Evolutionary conservation across 2,797 vertebrate species (phyloP).

Genomic region (Gambusia yucatana): DNA sequence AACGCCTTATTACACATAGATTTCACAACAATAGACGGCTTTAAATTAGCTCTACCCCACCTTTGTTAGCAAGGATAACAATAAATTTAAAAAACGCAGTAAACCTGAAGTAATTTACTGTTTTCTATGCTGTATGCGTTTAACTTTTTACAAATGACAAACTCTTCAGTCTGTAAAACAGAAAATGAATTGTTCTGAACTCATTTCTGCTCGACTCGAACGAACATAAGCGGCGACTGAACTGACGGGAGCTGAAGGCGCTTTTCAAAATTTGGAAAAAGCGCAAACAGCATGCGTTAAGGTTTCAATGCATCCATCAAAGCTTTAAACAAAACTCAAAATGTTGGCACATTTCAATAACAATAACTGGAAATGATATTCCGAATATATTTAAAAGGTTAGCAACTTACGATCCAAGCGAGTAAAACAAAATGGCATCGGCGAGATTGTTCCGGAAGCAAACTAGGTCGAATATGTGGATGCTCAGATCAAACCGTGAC

Average conservation of each 20-base stretch:
- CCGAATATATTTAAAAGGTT: too few relatives aligned
- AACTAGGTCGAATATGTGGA: background rate
- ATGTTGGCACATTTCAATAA: background rate
- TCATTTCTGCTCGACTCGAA: too few relatives aligned
- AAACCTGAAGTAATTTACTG: slow-evolving; percentile 33
- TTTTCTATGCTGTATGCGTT: slow-evolving; percentile 30
- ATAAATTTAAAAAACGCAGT: slow-evolving; percentile 13
- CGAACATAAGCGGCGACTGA: too few relatives aligned
- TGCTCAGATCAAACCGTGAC: background rate
- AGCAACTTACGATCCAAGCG: too few relatives aligned
- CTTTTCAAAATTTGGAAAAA: too few relatives aligned
- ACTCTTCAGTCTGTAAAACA: slow-evolving; percentile 29
- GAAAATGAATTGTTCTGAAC: slow-evolving; percentile 30
- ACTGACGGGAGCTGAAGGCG: too few relatives aligned
- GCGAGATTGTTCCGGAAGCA: background rate
- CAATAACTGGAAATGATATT: too few relatives aligned
- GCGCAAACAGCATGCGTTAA: too few relatives aligned
- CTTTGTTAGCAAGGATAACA: slow-evolving; percentile 22
- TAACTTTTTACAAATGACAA: slow-evolving; percentile 17
- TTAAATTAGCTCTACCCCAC: slow-evolving; percentile 28
- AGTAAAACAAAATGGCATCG: background rate
- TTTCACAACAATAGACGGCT: slow-evolving; percentile 12
- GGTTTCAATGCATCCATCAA: background rate
- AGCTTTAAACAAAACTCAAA: background rate
- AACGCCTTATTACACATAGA: slow-evolving; percentile 35